phyloP scores from a whole-genome alignment of 1,140 invertebrate genomes.

The Solenopsis invicta region DNA sequence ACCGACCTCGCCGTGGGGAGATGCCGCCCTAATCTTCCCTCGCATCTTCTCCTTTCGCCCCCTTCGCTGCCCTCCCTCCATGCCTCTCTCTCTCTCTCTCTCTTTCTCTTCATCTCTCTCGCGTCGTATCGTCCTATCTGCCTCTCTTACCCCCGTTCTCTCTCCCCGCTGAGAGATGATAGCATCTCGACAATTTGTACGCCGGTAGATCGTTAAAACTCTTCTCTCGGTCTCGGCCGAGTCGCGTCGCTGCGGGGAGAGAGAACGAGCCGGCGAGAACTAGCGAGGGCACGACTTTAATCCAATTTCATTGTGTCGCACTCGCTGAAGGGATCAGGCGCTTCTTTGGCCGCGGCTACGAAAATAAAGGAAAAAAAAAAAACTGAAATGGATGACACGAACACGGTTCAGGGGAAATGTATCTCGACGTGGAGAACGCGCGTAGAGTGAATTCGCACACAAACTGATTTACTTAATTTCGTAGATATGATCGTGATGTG shows the following conservation, averaged over 20 bases:
- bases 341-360: not conserved
- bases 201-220: conserved; percentile 84
- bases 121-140: conserved; percentile 55
- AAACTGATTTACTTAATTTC: conserved; percentile 21
- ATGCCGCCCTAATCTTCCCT: conserved; percentile 82
- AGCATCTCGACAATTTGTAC: conserved; percentile 86
- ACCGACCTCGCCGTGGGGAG: conserved; percentile 78
- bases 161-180: conserved; percentile 76
- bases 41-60: conserved; percentile 77
- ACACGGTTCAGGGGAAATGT: conserved; percentile 24
- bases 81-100: not conserved
- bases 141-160: conserved; percentile 53
- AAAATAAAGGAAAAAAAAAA: conserved; percentile 40
- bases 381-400: conserved; percentile 3
- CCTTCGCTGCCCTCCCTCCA: conserved; percentile 21
- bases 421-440: not conserved
- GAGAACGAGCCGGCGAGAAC: conserved; percentile 21
- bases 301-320: conserved; percentile 84
- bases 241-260: conserved; percentile 74
- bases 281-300: conserved; percentile 77
- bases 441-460: conserved; percentile 25
- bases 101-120: conserved; percentile 37
- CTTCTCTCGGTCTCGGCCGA: conserved; percentile 44
- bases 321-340: conserved; percentile 44
- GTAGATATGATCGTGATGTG: not conserved